Evolutionary conservation across 2,113 vertebrate species (phyloP).

Genomic region (Colistium nudipinnis): DNA sequence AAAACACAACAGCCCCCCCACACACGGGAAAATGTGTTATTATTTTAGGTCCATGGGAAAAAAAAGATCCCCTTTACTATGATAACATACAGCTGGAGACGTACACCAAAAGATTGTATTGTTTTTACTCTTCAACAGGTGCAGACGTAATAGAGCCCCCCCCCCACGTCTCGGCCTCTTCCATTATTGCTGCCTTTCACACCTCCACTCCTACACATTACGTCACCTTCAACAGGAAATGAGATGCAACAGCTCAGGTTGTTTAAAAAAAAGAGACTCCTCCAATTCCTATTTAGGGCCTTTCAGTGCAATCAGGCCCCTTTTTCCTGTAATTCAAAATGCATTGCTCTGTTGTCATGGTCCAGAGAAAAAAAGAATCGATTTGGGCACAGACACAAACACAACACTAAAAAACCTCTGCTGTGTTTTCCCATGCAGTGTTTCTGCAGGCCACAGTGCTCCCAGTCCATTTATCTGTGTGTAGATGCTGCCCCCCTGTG

Average conservation of each 20-base stretch:
- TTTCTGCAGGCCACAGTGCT: constrained; percentile 21
- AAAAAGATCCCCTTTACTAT: not conserved
- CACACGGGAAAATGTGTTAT: not conserved
- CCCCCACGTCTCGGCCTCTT: constrained; percentile 30
- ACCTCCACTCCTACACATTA: constrained; percentile 57
- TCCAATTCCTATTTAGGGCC: not conserved
- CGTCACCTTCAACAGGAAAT: constrained; percentile 67
- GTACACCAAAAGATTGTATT: not conserved
- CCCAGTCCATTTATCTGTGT: not conserved
- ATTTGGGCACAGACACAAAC: constrained; percentile 17
- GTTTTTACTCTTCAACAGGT: constrained; percentile 44
- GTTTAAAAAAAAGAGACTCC: constrained; percentile 18
- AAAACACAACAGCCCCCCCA: constrained; percentile 5
- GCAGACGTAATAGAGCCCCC: constrained; percentile 25
- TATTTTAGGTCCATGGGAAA: not conserved
- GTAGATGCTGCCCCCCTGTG: constrained; percentile 54
- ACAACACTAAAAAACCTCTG: constrained; percentile 37
- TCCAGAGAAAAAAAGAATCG: constrained; percentile 3
- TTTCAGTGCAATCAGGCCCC: constrained; percentile 8
- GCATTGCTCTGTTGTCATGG: not conserved
- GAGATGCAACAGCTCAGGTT: constrained; percentile 44
- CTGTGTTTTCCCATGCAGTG: constrained; percentile 45
- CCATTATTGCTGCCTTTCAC: constrained; percentile 54
- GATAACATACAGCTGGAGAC: not conserved
- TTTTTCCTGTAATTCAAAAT: constrained; percentile 6